Evolutionary conservation across 1,140 invertebrate species (phyloP).

Genomic region (Heliconius melpomene): DNA sequence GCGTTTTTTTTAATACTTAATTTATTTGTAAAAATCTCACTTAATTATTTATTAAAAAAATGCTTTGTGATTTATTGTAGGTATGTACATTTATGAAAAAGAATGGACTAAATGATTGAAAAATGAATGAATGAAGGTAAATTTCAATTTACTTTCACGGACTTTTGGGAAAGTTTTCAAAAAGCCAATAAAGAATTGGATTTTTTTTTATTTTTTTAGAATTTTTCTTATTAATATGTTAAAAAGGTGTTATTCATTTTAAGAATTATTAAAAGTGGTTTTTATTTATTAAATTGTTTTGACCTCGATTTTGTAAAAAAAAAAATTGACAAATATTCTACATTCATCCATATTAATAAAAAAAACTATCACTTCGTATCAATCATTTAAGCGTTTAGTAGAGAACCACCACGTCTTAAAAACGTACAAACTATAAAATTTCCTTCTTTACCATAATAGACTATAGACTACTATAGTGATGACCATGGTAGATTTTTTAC

Average conservation of each 20-base stretch:
- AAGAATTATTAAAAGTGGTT: too few species aligned
- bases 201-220: too few species aligned
- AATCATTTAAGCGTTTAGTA: not conserved
- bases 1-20: not conserved
- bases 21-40: slow-evolving; percentile 3
- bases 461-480: not conserved
- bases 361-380: not conserved
- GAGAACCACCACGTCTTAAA: not conserved
- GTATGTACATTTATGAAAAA: not conserved
- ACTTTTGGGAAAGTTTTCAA: too few species aligned
- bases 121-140: not conserved
- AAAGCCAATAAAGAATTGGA: too few species aligned
- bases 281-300: too few species aligned
- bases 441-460: not conserved
- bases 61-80: not conserved
- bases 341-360: not conserved
- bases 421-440: not conserved
- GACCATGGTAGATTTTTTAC: not conserved
- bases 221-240: too few species aligned
- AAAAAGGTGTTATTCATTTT: too few species aligned
- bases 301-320: too few species aligned
- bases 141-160: not conserved
- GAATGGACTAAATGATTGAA: not conserved
- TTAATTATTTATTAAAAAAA: not conserved
- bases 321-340: too few species aligned